A percentile compares a stretch with the other conserved stretches of the same genome.
These are phyloP conservation scores for Drosophila prostipennis DNA, from an alignment of 2,888 invertebrate genomes.

Conservation along the genomic window DNA sequence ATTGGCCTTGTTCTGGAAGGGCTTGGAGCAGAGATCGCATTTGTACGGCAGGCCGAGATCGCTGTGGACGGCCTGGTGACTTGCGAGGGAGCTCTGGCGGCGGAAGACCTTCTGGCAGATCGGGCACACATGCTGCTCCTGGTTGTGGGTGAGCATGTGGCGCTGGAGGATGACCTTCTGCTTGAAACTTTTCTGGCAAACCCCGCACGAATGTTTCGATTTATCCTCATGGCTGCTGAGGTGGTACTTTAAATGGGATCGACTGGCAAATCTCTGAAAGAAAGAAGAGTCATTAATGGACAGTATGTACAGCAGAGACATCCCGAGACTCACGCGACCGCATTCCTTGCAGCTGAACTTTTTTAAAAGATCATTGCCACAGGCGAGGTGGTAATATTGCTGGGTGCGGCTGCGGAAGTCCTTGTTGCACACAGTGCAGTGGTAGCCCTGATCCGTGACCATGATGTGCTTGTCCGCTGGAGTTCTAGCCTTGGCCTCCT, in stretches of 20 bases:
- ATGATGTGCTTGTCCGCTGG: constrained; percentile 60
- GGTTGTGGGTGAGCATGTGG: constrained; percentile 88
- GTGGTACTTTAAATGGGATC: constrained; percentile 90
- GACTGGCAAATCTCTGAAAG: constrained; percentile 88
- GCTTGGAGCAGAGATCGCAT: constrained; percentile 85
- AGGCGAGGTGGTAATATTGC: constrained; percentile 88
- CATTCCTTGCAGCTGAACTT: constrained; percentile 85
- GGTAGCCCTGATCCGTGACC: constrained; percentile 63
- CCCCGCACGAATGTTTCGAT: constrained; percentile 54
- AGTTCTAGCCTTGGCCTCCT: neutral
- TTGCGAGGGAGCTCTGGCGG: constrained; percentile 86
- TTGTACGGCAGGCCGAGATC: constrained; percentile 87
- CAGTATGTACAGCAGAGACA: neutral
- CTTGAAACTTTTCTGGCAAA: constrained; percentile 88
- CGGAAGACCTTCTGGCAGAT: constrained; percentile 88
- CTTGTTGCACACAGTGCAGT: constrained; percentile 89
- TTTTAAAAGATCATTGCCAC: constrained; percentile 85
- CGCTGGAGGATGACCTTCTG: constrained; percentile 89
- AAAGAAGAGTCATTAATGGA: neutral
- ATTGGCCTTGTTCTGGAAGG: constrained; percentile 88
- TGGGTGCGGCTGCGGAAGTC: constrained; percentile 88
- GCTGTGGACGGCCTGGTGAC: constrained; percentile 88
- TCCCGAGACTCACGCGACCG: constrained; percentile 69
- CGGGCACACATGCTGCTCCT: constrained; percentile 84
- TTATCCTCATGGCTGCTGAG: constrained; percentile 83